Evolutionary conservation across 2,113 vertebrate species (phyloP).

Genomic region (Gobius niger): DNA sequence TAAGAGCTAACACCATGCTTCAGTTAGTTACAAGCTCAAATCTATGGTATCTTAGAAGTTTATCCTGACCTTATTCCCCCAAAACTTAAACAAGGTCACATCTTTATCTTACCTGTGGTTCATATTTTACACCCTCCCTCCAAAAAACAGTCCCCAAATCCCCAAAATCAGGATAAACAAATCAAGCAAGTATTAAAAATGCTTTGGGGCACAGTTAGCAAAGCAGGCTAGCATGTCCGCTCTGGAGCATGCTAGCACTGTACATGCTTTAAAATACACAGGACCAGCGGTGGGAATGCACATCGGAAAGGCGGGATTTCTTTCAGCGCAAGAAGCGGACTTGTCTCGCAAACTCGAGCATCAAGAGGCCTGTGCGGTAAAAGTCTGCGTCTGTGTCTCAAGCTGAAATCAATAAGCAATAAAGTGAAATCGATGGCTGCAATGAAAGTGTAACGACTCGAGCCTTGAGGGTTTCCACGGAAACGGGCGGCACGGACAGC

Average conservation of each 20-base stretch:
- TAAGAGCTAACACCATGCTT: conserved; percentile 60
- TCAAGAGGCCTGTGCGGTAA: background rate
- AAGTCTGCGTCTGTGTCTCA: conserved; percentile 5
- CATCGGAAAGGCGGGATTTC: conserved; percentile 18
- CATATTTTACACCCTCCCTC: background rate
- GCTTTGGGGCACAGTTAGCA: conserved; percentile 30
- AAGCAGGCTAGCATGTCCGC: conserved; percentile 62
- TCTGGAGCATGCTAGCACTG: conserved; percentile 62
- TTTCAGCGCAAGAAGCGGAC: background rate
- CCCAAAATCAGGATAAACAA: conserved; percentile 77
- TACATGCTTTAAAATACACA: conserved; percentile 59
- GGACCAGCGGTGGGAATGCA: conserved; percentile 62
- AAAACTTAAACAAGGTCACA: conserved; percentile 1
- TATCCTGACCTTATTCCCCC: conserved; percentile 71
- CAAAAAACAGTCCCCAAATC: conserved; percentile 1
- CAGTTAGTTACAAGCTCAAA: conserved; percentile 53
- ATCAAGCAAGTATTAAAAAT: conserved; percentile 34
- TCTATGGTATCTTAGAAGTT: conserved; percentile 75
- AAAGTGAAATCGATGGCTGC: conserved; percentile 40
- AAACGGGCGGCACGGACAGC: conserved; percentile 20
- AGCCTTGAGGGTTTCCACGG: conserved; percentile 45
- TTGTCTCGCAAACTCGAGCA: background rate
- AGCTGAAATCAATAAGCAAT: conserved; percentile 48
- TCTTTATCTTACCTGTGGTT: conserved; percentile 56
- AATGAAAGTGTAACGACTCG: conserved; percentile 8